phyloP scores from a whole-genome alignment of 2,888 invertebrate species.

The Dryocosmus kuriphilus region DNA sequence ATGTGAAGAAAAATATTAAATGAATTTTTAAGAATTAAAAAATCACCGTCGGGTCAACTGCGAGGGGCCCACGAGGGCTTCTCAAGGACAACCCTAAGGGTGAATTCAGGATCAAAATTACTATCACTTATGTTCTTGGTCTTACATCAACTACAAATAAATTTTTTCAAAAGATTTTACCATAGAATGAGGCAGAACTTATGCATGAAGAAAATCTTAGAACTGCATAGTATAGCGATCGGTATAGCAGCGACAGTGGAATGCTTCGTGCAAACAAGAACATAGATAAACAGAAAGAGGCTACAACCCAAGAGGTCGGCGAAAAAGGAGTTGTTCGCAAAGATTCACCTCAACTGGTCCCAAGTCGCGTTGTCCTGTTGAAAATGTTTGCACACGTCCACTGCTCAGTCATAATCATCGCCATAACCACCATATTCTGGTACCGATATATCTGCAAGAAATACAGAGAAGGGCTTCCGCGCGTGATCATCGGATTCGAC shows the following conservation, averaged over 20 bases:
- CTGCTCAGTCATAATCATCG: too few relatives aligned
- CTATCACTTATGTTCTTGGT: too few relatives aligned
- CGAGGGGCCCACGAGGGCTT: too few relatives aligned
- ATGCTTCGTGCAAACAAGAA: conserved; percentile 71
- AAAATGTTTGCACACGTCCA: conserved; percentile 68
- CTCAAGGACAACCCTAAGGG: too few relatives aligned
- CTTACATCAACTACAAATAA: background rate
- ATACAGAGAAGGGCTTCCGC: conserved; percentile 19
- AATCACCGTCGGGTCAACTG: too few relatives aligned
- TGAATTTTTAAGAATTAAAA: too few relatives aligned
- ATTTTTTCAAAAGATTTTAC: background rate
- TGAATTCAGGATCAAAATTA: too few relatives aligned
- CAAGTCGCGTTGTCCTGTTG: conserved; percentile 62
- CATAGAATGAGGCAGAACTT: background rate
- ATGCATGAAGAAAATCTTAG: background rate
- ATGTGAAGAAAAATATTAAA: too few relatives aligned
- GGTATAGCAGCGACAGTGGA: conserved; percentile 63
- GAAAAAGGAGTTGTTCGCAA: conserved; percentile 57
- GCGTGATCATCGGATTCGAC: conserved; percentile 24
- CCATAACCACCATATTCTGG: too few relatives aligned
- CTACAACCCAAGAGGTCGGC: conserved; percentile 53
- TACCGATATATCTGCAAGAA: conserved; percentile 49
- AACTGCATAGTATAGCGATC: conserved; percentile 33
- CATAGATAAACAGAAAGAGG: conserved; percentile 67
- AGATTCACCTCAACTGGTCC: conserved; percentile 59